These are phyloP conservation scores for Caenorhabditis imperialis DNA, from an alignment of 2,888 invertebrate species.

Conservation along the genomic window DNA sequence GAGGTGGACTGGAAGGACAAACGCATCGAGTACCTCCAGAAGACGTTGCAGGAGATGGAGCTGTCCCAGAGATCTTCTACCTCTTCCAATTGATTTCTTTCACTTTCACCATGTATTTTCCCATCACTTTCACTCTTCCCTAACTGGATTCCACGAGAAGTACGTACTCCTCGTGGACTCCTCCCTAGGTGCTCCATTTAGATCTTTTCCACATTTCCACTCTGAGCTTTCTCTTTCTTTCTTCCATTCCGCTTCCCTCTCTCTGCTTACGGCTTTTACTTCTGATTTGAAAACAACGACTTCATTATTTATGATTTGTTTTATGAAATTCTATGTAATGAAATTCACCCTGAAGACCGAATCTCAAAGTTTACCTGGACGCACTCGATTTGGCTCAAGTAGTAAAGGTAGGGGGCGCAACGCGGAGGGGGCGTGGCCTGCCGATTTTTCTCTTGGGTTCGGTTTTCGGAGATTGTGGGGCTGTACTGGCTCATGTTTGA, in stretches of 20 bases:
- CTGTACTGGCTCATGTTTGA: too few relatives aligned
- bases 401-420: too few relatives aligned
- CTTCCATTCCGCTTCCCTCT: constrained; percentile 2
- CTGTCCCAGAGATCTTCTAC: constrained; percentile 7
- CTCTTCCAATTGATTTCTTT: background rate
- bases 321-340: too few relatives aligned
- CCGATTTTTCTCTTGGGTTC: too few relatives aligned
- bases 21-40: constrained; percentile 66
- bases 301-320: too few relatives aligned
- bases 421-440: too few relatives aligned
- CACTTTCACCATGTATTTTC: constrained; percentile 6
- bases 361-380: too few relatives aligned
- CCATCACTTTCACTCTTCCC: constrained; percentile 1
- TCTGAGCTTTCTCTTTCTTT: constrained; percentile 6
- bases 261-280: constrained; percentile 8
- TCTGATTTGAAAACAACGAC: background rate
- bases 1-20: constrained; percentile 72
- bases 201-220: background rate
- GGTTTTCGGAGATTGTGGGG: too few relatives aligned
- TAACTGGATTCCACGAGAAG: too few relatives aligned
- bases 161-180: too few relatives aligned
- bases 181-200: background rate
- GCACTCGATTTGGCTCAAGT: too few relatives aligned
- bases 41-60: constrained; percentile 55
- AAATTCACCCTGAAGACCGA: too few relatives aligned